Conservation (phyloP, 2,113 vertebrate species). For the Camelus dromedarius region DNA sequence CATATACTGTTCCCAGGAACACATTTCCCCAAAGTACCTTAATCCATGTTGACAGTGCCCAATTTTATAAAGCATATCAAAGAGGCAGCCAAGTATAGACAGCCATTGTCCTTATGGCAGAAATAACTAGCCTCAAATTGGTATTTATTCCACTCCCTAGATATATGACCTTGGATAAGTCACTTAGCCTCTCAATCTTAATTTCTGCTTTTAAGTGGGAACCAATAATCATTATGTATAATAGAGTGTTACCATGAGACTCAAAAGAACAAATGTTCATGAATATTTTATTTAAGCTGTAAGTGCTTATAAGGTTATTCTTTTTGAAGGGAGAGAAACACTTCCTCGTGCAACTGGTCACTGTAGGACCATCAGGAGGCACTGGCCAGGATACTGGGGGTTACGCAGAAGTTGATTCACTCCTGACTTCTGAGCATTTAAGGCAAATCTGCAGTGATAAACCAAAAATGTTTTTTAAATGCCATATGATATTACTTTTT, state of each 20-base stretch:
- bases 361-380: neutral
- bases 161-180: neutral
- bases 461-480: slow-evolving; percentile 10
- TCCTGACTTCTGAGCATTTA: neutral
- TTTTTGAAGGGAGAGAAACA: neutral
- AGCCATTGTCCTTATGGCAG: neutral
- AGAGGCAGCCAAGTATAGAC: neutral
- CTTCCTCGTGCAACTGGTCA: neutral
- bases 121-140: neutral
- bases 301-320: neutral
- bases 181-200: neutral
- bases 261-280: slow-evolving; percentile 28
- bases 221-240: neutral
- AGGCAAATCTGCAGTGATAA: neutral
- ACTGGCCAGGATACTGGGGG: neutral
- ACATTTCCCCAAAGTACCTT: neutral
- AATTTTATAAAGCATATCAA: neutral
- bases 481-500: neutral
- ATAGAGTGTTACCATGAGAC: neutral
- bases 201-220: slow-evolving; percentile 1
- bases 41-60: neutral
- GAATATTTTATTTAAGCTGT: neutral
- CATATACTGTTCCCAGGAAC: neutral
- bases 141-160: neutral
- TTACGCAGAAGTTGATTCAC: neutral